Conservation (phyloP, 2,113 vertebrate genomes). For the Epinephelus moara region DNA sequence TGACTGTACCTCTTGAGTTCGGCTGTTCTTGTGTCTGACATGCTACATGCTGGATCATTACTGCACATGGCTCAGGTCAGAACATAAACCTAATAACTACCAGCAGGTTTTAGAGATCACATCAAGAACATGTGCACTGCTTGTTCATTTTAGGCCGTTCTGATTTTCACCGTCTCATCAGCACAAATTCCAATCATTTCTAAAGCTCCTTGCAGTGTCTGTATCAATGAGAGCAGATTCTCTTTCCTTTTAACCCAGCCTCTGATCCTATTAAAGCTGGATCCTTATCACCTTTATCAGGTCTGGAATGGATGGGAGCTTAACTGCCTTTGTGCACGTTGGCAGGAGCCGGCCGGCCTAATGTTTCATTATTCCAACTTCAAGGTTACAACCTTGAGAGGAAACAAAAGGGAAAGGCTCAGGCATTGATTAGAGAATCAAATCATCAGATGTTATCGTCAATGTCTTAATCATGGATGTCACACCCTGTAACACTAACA, state of each 20-base stretch:
- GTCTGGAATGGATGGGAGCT: slow-evolving; percentile 55
- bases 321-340: slow-evolving; percentile 54
- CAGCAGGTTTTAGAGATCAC: neutral
- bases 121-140: neutral
- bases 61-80: neutral
- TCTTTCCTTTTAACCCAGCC: slow-evolving; percentile 58
- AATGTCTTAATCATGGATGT: slow-evolving; percentile 63
- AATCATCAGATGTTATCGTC: slow-evolving; percentile 69
- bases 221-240: slow-evolving; percentile 38
- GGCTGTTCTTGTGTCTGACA: neutral
- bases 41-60: slow-evolving; percentile 6
- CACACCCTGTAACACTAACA: slow-evolving; percentile 8
- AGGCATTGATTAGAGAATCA: slow-evolving; percentile 57
- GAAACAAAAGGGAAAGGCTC: slow-evolving; percentile 37
- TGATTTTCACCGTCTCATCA: slow-evolving; percentile 27
- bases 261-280: slow-evolving; percentile 72
- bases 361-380: slow-evolving; percentile 57
- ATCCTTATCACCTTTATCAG: slow-evolving; percentile 71
- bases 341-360: slow-evolving; percentile 33
- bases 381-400: slow-evolving; percentile 69
- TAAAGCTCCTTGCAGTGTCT: slow-evolving; percentile 33
- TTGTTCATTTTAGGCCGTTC: neutral
- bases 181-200: slow-evolving; percentile 16
- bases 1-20: neutral
- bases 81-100: neutral